Evolutionary conservation across 1,140 invertebrate genomes (phyloP).

Genomic region (Trichonephila inaurata): DNA sequence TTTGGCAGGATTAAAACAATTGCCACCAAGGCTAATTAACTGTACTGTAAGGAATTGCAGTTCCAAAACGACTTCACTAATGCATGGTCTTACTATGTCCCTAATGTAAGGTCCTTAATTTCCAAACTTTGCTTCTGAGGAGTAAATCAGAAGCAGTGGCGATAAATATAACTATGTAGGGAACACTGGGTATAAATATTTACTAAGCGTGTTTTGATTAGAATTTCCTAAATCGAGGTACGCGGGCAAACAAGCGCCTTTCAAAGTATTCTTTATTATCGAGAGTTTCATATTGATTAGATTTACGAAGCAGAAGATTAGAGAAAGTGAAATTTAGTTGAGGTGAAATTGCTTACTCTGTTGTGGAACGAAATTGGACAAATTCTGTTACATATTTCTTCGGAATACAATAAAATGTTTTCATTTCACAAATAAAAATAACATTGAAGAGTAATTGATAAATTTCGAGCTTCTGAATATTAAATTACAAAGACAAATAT

Average conservation of each 20-base stretch:
- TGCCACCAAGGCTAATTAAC: conserved; percentile 67
- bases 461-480: too few relatives aligned
- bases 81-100: neutral
- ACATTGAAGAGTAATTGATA: too few relatives aligned
- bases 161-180: conserved; percentile 39
- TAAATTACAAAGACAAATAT: too few relatives aligned
- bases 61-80: conserved; percentile 60
- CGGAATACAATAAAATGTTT: too few relatives aligned
- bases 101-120: conserved; percentile 57
- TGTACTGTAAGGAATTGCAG: conserved; percentile 52
- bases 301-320: neutral
- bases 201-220: conserved; percentile 59
- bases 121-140: conserved; percentile 47
- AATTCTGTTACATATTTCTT: too few relatives aligned
- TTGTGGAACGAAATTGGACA: neutral
- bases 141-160: conserved; percentile 55
- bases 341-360: neutral
- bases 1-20: conserved; percentile 62
- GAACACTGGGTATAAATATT: conserved; percentile 43
- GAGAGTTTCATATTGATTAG: conserved; percentile 13
- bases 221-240: conserved; percentile 27
- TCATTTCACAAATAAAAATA: too few relatives aligned
- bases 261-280: neutral
- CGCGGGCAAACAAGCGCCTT: conserved; percentile 1
- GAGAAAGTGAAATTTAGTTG: neutral